Conservation (phyloP, 2,888 invertebrate genomes). For the Drosophila barbarae region DNA sequence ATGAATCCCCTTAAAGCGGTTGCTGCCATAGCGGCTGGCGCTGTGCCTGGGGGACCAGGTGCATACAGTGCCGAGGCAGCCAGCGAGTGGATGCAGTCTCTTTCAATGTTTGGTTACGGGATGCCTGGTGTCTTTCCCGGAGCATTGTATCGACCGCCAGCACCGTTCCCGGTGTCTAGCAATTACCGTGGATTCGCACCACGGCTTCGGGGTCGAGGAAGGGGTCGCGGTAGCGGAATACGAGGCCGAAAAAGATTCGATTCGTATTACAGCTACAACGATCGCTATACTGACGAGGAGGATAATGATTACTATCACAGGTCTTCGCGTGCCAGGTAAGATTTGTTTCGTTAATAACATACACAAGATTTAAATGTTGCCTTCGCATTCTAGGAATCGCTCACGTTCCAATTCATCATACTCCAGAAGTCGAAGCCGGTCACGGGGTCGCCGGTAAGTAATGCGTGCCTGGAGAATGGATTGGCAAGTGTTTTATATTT, state of each 20-base stretch:
- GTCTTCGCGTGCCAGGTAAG: conserved; percentile 57
- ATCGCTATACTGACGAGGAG: conserved; percentile 82
- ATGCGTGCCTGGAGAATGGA: background rate
- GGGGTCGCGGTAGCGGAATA: conserved; percentile 78
- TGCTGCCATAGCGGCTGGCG: conserved; percentile 69
- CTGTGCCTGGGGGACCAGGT: conserved; percentile 50
- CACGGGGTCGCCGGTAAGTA: conserved; percentile 73
- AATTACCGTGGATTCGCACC: conserved; percentile 77
- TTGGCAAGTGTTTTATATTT: conserved; percentile 19
- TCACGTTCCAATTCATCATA: conserved; percentile 68
- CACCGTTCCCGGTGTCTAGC: conserved; percentile 68
- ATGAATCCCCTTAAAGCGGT: conserved; percentile 77
- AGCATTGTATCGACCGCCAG: conserved; percentile 70
- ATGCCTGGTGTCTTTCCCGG: conserved; percentile 76
- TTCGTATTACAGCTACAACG: conserved; percentile 79
- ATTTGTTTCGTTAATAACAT: background rate
- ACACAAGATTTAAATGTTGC: background rate
- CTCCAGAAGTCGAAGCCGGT: conserved; percentile 61
- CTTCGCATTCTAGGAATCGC: conserved; percentile 50
- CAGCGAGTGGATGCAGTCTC: conserved; percentile 77
- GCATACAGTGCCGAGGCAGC: conserved; percentile 74
- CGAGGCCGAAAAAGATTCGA: conserved; percentile 62
- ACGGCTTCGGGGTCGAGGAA: conserved; percentile 79
- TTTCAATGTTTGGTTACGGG: conserved; percentile 77
- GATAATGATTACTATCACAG: conserved; percentile 80